Percentiles rank a stretch among this genome's conserved stretches.
These are phyloP conservation scores for Tonatia bakeri DNA, from an alignment of 2,113 vertebrate species.

Conservation along the genomic window DNA sequence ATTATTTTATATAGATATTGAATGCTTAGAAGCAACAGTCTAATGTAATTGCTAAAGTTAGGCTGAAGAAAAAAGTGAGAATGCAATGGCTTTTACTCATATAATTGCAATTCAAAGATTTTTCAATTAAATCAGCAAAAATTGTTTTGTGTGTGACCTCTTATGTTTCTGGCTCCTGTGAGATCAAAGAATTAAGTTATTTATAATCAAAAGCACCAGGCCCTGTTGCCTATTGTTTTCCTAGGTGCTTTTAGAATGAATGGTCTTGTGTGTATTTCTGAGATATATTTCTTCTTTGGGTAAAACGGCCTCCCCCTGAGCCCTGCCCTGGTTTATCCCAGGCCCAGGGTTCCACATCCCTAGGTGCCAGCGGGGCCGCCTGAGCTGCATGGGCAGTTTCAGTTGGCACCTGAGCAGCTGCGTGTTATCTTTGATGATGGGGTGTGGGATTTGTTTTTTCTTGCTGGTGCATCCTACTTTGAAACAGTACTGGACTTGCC, in stretches of 20 bases:
- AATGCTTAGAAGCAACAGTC: background rate
- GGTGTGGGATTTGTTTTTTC: constrained; percentile 65
- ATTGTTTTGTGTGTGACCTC: background rate
- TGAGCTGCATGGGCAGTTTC: constrained; percentile 24
- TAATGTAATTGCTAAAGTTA: constrained; percentile 3
- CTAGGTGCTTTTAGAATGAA: background rate
- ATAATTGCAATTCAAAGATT: background rate
- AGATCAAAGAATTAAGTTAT: background rate
- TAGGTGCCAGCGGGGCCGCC: background rate
- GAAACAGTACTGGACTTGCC: constrained; percentile 2
- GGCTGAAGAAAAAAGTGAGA: background rate
- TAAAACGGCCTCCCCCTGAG: background rate
- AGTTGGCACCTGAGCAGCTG: constrained; percentile 48
- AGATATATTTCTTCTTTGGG: background rate
- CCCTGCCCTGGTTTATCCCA: background rate
- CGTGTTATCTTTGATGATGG: constrained; percentile 56
- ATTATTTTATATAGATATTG: background rate
- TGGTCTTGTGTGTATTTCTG: background rate
- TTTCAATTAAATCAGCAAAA: background rate
- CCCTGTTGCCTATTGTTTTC: background rate
- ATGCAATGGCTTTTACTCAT: background rate
- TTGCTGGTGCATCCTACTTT: background rate
- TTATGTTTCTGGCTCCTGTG: background rate
- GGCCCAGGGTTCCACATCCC: background rate
- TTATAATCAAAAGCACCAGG: background rate